Percentiles rank a stretch among this genome's conserved stretches.
Conservation (phyloP, 2,888 invertebrate species). For the Frankliniella fusca region DNA sequence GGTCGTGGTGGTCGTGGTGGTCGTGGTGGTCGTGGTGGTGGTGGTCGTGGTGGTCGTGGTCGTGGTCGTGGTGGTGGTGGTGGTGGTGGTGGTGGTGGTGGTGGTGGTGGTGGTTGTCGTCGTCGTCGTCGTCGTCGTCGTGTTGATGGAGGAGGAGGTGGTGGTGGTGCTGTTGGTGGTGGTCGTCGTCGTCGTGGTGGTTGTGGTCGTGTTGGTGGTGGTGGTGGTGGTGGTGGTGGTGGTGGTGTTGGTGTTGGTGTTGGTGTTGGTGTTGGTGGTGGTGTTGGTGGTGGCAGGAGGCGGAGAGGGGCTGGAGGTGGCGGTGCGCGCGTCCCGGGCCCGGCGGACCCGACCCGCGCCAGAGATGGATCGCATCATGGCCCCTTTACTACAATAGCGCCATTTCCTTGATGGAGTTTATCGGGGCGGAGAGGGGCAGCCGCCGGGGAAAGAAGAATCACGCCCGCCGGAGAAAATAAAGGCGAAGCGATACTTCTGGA, state of each 20-base stretch:
- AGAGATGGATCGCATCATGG: slow-evolving; percentile 15
- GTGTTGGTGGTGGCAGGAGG: neutral
- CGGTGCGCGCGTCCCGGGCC: neutral
- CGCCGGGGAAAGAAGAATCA: neutral
- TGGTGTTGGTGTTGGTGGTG: neutral
- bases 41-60: too few species aligned
- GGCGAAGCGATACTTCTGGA: neutral
- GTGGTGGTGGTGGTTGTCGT: too few species aligned
- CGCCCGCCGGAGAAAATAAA: neutral
- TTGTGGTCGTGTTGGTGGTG: too few species aligned
- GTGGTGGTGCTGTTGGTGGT: too few species aligned
- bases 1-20: too few species aligned
- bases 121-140: too few species aligned
- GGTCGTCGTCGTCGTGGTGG: too few species aligned
- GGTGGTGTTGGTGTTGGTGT: neutral
- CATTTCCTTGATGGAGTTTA: slow-evolving; percentile 21
- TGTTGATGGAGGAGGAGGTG: too few species aligned
- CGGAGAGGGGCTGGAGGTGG: neutral
- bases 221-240: neutral
- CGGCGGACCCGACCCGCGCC: neutral
- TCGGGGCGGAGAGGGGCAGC: neutral
- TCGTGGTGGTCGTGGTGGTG: too few species aligned
- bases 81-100: too few species aligned
- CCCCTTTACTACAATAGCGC: slow-evolving; percentile 18
- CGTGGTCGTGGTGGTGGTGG: too few species aligned